Evolutionary conservation across 2,888 invertebrate genomes (phyloP), one percentile per base, ranked within the genome.

Genomic region (Epicampocera succincta): DNA sequence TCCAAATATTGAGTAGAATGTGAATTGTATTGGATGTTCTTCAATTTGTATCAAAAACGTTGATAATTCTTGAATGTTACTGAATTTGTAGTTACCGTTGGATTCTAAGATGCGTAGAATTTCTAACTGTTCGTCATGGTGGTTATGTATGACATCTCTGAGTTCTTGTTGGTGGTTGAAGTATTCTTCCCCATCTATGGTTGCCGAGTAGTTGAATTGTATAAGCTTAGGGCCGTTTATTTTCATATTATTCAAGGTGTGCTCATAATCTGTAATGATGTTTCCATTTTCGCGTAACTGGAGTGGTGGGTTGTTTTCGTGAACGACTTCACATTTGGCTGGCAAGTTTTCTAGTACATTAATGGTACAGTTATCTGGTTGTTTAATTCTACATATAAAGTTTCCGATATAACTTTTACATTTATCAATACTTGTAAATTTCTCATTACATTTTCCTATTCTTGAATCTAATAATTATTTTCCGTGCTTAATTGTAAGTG

Each of bases 381-480:
- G 33, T 40, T 58, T 58, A 40, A 58, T 61, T 61, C n/a, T 61
- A 13, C 44, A 61, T 61, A 25, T 44, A 61, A 61, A 61, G 61
- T 60, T 60, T 60, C 21, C 60, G 19, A 60, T 5, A 60, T 60
- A 60, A 21, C 21, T 60, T 60, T 60, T 42, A 21, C 17, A 60
- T 60, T 60, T 42, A 15, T 60, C 42, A 9, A 60, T 42, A 42
- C 60, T 60, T 60, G 54, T 54, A 54, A 54, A 54, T 54, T 54
- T 54, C 9, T 54, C 13, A 54, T 29, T 54, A 13, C 54, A 54
- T 54, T 54, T 54, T 29, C 12, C 54, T 54, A 54, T 54, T 54
- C 54, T 54, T 29, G 29, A 54, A n/a, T 29, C 29, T 54, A 54
- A 13, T 25, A 54, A 54, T 54, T 29, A 13, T 54, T 54, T 54